Evolutionary conservation across 2,888 invertebrate species (phyloP).

Genomic region (Ornithoptera priamus): DNA sequence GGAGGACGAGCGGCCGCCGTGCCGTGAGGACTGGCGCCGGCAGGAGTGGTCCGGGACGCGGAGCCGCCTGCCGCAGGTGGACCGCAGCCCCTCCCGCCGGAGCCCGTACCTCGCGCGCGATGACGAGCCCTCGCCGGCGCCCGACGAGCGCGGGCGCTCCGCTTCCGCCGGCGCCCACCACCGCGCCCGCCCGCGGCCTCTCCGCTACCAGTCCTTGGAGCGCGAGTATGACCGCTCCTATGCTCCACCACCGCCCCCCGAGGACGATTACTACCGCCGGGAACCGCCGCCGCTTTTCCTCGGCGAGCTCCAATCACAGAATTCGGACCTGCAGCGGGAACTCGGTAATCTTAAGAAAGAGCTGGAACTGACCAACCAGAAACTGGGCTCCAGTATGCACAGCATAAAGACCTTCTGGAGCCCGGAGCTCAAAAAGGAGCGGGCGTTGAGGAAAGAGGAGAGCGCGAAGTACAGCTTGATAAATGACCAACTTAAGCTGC

Average conservation of each 20-base stretch:
- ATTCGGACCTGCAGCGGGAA: constrained; percentile 96
- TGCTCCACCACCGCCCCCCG: constrained; percentile 90
- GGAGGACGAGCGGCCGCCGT: constrained; percentile 78
- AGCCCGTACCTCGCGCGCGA: constrained; percentile 87
- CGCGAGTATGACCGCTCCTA: constrained; percentile 92
- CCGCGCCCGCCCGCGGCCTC: constrained; percentile 89
- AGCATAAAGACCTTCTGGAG: constrained; percentile 99
- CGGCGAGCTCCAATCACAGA: constrained; percentile 95
- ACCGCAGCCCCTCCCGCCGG: constrained; percentile 93
- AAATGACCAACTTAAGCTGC: constrained; percentile 96
- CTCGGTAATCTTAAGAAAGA: constrained; percentile 94
- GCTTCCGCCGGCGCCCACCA: constrained; percentile 86
- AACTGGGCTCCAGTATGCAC: constrained; percentile 99
- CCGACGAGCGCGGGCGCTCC: constrained; percentile 89
- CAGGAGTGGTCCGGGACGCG: constrained; percentile 76
- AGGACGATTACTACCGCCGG: constrained; percentile 79
- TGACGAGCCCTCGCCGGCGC: constrained; percentile 90
- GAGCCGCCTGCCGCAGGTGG: constrained; percentile 90
- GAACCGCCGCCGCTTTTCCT: constrained; percentile 84
- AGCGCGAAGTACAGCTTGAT: constrained; percentile 97
- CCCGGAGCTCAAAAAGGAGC: constrained; percentile 98
- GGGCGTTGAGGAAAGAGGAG: constrained; percentile 97
- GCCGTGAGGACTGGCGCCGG: constrained; percentile 77
- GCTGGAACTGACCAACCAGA: constrained; percentile 97
- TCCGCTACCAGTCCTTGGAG: constrained; percentile 87